phyloP scores from a whole-genome alignment of 1,140 invertebrate species.

The Euura saliciscinereae region DNA sequence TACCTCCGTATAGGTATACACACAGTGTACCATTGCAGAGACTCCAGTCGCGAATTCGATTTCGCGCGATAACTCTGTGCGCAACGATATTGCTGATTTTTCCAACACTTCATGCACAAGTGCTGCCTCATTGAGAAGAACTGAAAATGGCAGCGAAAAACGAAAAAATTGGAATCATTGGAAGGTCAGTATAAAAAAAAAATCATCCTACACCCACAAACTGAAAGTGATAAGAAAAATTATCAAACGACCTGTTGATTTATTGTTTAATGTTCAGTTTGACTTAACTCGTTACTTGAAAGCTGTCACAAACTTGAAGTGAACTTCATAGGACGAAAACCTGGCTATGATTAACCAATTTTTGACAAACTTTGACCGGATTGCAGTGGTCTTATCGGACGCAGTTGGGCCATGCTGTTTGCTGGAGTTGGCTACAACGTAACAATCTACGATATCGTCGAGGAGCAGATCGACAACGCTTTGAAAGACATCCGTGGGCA shows the following conservation, averaged over 20 bases:
- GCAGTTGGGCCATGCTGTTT: constrained; percentile 96
- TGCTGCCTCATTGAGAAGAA: not conserved
- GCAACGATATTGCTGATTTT: not conserved
- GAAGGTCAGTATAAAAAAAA: constrained; percentile 58
- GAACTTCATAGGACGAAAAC: too few species aligned
- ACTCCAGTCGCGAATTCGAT: constrained; percentile 21
- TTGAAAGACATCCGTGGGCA: constrained; percentile 77
- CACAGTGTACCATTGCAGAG: too few species aligned
- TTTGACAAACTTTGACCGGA: constrained; percentile 21
- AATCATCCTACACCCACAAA: too few species aligned
- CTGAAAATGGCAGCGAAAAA: constrained; percentile 41
- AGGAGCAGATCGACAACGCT: constrained; percentile 76
- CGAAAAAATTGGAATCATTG: constrained; percentile 72
- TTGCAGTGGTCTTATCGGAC: constrained; percentile 88
- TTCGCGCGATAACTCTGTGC: not conserved
- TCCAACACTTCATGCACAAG: not conserved
- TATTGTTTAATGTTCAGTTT: too few species aligned
- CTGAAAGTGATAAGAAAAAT: too few species aligned
- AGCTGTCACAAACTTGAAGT: too few species aligned
- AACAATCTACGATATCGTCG: constrained; percentile 80
- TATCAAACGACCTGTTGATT: too few species aligned
- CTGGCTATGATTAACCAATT: too few species aligned
- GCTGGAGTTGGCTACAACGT: constrained; percentile 91
- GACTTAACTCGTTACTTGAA: too few species aligned
- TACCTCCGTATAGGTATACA: too few species aligned